These are phyloP conservation scores for Stegodyphus dumicola DNA, from an alignment of 1,140 invertebrate genomes.

Conservation along the genomic window DNA sequence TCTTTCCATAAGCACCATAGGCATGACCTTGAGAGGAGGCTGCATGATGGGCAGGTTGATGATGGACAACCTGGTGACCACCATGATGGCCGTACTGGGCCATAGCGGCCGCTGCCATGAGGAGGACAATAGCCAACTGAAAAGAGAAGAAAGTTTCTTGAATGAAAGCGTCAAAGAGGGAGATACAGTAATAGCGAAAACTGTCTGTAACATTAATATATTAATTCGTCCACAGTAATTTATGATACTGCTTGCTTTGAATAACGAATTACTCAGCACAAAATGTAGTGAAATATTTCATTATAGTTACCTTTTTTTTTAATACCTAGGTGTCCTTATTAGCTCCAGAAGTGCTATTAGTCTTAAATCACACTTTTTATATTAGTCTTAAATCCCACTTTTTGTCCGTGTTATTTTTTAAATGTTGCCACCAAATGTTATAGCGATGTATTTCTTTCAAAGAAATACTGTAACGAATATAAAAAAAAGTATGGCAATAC, in stretches of 20 bases:
- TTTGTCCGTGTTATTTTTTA: too few species aligned
- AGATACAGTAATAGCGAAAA: background rate
- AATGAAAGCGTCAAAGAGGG: background rate
- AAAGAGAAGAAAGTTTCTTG: background rate
- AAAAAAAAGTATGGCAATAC: too few species aligned
- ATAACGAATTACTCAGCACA: background rate
- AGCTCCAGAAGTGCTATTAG: too few species aligned
- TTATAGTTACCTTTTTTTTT: background rate
- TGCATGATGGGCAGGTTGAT: background rate
- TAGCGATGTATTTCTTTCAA: too few species aligned
- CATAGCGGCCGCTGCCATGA: constrained; percentile 38
- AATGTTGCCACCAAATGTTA: too few species aligned
- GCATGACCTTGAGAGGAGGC: constrained; percentile 24
- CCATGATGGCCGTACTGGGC: constrained; percentile 17
- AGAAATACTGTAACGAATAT: too few species aligned
- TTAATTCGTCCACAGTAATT: background rate
- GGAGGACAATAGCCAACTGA: constrained; percentile 31
- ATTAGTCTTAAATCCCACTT: too few species aligned
- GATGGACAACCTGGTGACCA: constrained; percentile 7
- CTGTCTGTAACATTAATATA: background rate
- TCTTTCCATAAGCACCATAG: constrained; percentile 39
- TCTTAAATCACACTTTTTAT: too few species aligned
- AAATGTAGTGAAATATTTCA: background rate
- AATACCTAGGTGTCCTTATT: too few species aligned
- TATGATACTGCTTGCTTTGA: background rate